These are phyloP conservation scores for Cairina moschata DNA, from an alignment of 2,113 vertebrate species.

Conservation along the genomic window DNA sequence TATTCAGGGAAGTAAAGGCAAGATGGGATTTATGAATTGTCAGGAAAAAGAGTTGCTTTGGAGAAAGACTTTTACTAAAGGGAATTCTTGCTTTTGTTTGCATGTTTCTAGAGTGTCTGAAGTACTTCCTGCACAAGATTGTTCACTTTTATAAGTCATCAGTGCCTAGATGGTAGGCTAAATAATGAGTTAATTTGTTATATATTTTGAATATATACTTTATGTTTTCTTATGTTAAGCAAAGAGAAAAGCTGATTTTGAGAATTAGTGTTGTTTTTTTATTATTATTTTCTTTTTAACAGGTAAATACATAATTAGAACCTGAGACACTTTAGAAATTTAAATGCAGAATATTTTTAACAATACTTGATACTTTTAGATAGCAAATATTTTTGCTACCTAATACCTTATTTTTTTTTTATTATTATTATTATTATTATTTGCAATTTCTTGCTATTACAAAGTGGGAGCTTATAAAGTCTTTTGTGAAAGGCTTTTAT, in stretches of 20 bases:
- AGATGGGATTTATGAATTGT: neutral
- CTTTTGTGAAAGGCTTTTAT: neutral
- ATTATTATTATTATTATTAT: neutral
- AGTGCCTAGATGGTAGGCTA: neutral
- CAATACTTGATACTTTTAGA: neutral
- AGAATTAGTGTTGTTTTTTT: fast-evolving
- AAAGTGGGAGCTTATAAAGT: neutral
- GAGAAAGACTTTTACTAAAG: neutral
- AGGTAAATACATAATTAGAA: neutral
- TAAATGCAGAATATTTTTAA: neutral
- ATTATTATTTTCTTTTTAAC: neutral
- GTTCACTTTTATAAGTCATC: neutral
- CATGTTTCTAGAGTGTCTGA: neutral
- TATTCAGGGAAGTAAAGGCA: neutral
- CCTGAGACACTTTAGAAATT: neutral
- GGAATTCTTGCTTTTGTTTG: neutral
- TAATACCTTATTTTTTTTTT: no score
- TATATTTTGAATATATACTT: neutral
- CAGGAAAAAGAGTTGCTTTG: neutral
- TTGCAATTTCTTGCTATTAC: neutral
- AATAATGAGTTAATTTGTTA: neutral
- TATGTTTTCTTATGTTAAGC: neutral
- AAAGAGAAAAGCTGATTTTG: neutral
- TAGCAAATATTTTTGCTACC: neutral
- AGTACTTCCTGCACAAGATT: neutral